Evolutionary conservation across 1,140 invertebrate species (phyloP).

Genomic region (Wasmannia auropunctata): DNA sequence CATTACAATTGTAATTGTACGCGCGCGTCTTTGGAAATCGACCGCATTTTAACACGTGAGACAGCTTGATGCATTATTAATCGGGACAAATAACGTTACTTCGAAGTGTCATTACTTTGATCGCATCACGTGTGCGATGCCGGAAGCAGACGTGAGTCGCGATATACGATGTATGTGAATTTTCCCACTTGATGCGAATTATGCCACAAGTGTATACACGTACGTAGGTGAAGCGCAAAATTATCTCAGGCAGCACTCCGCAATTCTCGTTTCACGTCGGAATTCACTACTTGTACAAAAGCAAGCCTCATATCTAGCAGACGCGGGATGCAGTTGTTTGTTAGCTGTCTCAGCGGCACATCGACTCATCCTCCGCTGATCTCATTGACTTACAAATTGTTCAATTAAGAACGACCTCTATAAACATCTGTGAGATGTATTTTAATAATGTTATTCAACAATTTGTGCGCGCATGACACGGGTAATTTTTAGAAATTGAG

Average conservation of each 20-base stretch:
- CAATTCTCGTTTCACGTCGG: slow-evolving; percentile 51
- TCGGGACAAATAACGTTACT: slow-evolving; percentile 6
- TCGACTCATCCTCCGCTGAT: slow-evolving; percentile 5
- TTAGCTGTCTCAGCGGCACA: not conserved
- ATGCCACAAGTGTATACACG: slow-evolving; percentile 49
- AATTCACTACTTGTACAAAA: slow-evolving; percentile 49
- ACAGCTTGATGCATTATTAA: not conserved
- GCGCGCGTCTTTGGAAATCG: too few relatives aligned
- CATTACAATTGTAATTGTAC: not conserved
- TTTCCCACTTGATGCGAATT: slow-evolving; percentile 56
- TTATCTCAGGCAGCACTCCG: slow-evolving; percentile 47
- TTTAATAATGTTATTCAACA: slow-evolving; percentile 4
- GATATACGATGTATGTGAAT: slow-evolving; percentile 23
- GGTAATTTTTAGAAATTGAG: not conserved
- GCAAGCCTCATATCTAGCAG: slow-evolving; percentile 16
- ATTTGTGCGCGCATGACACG: not conserved
- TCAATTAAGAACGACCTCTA: not conserved
- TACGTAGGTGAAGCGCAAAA: slow-evolving; percentile 51
- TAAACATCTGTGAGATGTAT: not conserved
- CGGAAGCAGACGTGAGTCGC: not conserved
- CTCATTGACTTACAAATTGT: slow-evolving; percentile 35
- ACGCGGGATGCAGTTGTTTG: slow-evolving; percentile 19
- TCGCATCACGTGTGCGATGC: not conserved
- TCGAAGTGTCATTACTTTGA: slow-evolving; percentile 34
- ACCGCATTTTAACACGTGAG: not conserved